Base-by-base conservation (phyloP, 1,140 invertebrate species). In the Drosophila setifemur region DNA sequence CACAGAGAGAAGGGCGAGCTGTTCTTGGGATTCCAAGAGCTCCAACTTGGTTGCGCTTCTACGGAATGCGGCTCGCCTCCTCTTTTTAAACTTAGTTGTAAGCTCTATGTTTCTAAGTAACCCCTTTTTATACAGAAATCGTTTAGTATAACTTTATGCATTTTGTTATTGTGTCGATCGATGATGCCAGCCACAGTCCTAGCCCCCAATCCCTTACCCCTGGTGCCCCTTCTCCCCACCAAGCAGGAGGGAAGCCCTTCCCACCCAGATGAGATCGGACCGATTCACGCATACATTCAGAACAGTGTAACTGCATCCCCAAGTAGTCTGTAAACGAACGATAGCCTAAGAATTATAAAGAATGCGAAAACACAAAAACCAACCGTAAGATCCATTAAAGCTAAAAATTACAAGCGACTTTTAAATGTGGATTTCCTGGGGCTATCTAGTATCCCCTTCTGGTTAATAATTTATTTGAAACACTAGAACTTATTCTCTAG, bases 251-350 rank as follows among this genome's bases (percentile, higher is more conserved):
- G 45, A 26, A 6, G n/a, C n/a, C n/a, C n/a, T n/a, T 6, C 5
- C 28, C 14, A 69, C 40, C 14, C 12, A 52, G 48, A 73, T 39
- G 26, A 33, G 48, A 47, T 47, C 31, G 14, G 39, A 50, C 40
- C 29, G 52, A 78, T 78, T 61, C 43, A 78, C 54, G 63, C 69
- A 78, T 78, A 78, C 75, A 79, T 81, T 81, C 76, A 70, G 49
- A 73, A 78, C 74, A 78, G 74, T 78, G 74, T 78, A 78, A 78
- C 74, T 78, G 74, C 74, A 78, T 58, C 52, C 60, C 61, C 40
- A 52, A 33, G 49, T 77, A 77, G 74, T 42, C 43, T 67, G 47
- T 77, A 77, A 73, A 49, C 66, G 45, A 76, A 55, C 45, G 26
- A 76, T 71, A 66, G 42, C 58, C 33, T 76, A 75, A 55, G 67